Evolutionary conservation across 2,797 vertebrate species (phyloP), one percentile per base, ranked within the genome.

Genomic region (Sebastes jordani): DNA sequence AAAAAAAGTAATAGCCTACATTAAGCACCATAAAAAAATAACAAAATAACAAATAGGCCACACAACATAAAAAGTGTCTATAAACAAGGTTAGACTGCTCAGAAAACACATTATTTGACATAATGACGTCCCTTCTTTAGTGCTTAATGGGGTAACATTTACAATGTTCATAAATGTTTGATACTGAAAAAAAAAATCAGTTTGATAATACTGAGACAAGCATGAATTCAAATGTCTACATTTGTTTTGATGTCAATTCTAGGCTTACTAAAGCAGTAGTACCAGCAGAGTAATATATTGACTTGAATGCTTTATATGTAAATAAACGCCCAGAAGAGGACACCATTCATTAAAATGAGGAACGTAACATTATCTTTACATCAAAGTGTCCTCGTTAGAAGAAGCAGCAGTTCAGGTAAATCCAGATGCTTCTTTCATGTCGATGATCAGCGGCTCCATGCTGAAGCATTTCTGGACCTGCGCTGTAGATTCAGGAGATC

Each of bases 51-150:
- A 92, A 89, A 83, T 77, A 88, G 84, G 71, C 78, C 88, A 90
- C 87, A 89, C 69, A 92, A 90, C 88, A 89, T 81, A 92, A 92
- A 89, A 87, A 80, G 74, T 78, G 86, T 81, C 74, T 91, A 90
- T 84, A 91, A 91, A 92, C 87, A 91, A 86, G 62, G 80, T 88
- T 74, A 86, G 81, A 86, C 80, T 81, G 86, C 80, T 84, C 76
- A 87, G 74, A 80, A 88, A 89, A 86, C 82, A 90, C 84, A 88
- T 84, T 74, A 85, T 89, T 80, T 81, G 84, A 91, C 80, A 88
- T 76, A 75, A 87, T 84, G 80, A 84, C 71, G 65, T 86, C 80
- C 81, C 75, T 87, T 89, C 75, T 84, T 86, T 66, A 88, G 78
- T 85, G 83, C 73, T 84, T 84, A 69, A 86, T 85, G 65, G 52